These are phyloP conservation scores for Lucilia sericata DNA, from an alignment of 1,140 invertebrate species.

Conservation along the genomic window DNA sequence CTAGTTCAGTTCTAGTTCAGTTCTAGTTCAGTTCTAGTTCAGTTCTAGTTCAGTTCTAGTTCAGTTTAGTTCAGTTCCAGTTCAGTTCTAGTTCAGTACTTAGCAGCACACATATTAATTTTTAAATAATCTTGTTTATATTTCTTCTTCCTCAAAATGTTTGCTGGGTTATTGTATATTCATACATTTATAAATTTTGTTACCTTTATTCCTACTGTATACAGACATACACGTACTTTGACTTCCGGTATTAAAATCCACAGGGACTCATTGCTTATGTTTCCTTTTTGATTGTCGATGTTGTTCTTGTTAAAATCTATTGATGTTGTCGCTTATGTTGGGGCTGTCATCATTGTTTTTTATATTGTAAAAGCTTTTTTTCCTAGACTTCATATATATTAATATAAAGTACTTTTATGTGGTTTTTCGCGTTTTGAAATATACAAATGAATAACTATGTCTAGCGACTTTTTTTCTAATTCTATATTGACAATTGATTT, in stretches of 20 bases:
- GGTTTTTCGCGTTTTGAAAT: not conserved
- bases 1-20: too few relatives aligned
- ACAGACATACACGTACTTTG: conserved; percentile 5
- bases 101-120: too few relatives aligned
- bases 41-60: too few relatives aligned
- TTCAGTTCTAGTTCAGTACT: too few relatives aligned
- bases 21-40: too few relatives aligned
- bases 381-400: not conserved
- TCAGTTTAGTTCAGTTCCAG: too few relatives aligned
- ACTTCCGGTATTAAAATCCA: conserved; percentile 14
- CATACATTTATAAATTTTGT: too few relatives aligned
- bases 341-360: not conserved
- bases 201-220: not conserved
- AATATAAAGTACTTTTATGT: conserved; percentile 20
- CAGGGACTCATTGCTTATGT: conserved; percentile 23
- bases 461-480: not conserved
- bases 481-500: conserved; percentile 16
- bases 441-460: not conserved
- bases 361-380: not conserved
- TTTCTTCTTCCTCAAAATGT: too few relatives aligned
- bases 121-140: too few relatives aligned
- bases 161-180: too few relatives aligned
- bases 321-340: not conserved
- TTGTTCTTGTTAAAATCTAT: not conserved
- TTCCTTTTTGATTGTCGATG: conserved; percentile 5